phyloP scores from a whole-genome alignment of 2,113 vertebrate species.

The Tragulus kanchil region DNA sequence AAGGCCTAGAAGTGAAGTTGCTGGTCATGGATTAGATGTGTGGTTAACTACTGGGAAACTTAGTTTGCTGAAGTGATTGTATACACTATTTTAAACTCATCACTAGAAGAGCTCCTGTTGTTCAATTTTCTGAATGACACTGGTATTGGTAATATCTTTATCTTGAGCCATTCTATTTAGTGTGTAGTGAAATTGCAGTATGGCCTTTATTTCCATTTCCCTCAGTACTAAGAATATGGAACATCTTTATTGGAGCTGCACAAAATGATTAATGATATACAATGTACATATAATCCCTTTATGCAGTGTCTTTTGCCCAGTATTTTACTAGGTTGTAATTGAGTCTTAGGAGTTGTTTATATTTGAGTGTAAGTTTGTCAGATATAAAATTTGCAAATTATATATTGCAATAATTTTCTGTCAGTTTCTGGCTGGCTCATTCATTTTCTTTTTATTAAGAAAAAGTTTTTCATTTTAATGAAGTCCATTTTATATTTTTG shows the following conservation, averaged over 20 bases:
- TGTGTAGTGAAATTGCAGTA: not conserved
- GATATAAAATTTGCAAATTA: not conserved
- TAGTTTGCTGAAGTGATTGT: not conserved
- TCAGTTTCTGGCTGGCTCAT: not conserved
- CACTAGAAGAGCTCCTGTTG: not conserved
- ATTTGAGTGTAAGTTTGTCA: not conserved
- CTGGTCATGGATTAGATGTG: not conserved
- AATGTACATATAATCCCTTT: not conserved
- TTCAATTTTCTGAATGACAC: not conserved
- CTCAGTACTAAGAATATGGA: not conserved
- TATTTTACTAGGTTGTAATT: not conserved
- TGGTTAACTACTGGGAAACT: not conserved
- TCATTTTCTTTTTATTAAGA: constrained; percentile 9
- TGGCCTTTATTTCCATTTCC: not conserved
- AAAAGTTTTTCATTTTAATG: not conserved
- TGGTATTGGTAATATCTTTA: not conserved
- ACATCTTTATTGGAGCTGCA: not conserved
- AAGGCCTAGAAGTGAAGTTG: not conserved
- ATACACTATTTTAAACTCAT: not conserved
- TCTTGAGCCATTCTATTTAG: not conserved
- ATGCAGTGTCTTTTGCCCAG: not conserved
- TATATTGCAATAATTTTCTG: not conserved
- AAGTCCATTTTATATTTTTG: not conserved
- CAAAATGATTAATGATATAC: not conserved
- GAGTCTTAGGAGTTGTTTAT: not conserved